A percentile compares a stretch with the other conserved stretches of the same genome.
These are phyloP conservation scores for Muschampia plurimacula DNA, from an alignment of 2,888 invertebrate genomes.

Conservation along the genomic window DNA sequence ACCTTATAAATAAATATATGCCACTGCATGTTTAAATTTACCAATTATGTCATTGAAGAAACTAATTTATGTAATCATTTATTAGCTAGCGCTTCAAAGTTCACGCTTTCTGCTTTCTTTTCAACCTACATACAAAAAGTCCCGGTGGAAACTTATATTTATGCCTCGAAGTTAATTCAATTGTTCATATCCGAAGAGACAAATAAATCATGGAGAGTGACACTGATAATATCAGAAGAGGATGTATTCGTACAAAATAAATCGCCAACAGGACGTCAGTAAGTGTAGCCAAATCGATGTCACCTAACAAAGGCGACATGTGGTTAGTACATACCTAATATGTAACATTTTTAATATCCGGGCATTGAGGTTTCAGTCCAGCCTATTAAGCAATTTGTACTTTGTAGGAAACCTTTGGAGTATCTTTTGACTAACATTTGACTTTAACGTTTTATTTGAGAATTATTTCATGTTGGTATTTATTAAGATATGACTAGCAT, in stretches of 20 bases:
- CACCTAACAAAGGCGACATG: constrained; percentile 8
- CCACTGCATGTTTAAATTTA: not conserved
- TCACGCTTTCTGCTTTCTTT: not conserved
- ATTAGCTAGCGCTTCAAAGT: not conserved
- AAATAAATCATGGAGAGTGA: constrained; percentile 31
- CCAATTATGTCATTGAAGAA: not conserved
- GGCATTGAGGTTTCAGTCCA: not conserved
- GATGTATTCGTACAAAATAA: constrained; percentile 22
- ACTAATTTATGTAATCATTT: not conserved
- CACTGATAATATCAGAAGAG: constrained; percentile 32
- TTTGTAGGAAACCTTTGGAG: not conserved
- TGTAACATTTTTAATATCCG: constrained; percentile 16
- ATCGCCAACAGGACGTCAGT: constrained; percentile 24
- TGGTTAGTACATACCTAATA: not conserved
- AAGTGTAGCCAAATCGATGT: constrained; percentile 18
- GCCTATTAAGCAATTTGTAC: not conserved
- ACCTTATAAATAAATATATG: too few species aligned
- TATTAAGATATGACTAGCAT: too few species aligned
- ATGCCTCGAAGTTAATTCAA: constrained; percentile 10
- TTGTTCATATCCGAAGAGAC: constrained; percentile 26
- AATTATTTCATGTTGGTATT: not conserved
- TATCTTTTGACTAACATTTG: not conserved
- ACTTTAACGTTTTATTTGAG: not conserved
- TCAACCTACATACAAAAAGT: not conserved
- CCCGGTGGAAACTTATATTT: constrained; percentile 2